phyloP scores from a whole-genome alignment of 2,888 invertebrate species.

The Laothoe populi region DNA sequence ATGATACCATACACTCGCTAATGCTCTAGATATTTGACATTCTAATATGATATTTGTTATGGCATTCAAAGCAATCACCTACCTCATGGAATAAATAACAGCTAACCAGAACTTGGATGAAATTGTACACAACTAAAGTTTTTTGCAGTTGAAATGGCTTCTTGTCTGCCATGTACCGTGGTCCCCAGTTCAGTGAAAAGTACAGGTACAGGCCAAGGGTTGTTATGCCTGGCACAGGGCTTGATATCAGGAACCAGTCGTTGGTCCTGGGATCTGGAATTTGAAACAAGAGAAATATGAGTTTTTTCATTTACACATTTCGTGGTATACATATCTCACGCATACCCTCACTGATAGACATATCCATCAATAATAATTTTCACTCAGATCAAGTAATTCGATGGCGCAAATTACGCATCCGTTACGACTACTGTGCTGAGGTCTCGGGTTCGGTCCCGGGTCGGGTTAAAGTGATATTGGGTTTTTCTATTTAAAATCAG shows the following conservation, averaged over 20 bases:
- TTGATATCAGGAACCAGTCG: conserved; percentile 90
- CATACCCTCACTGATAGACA: no score
- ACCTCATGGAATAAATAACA: conserved; percentile 92
- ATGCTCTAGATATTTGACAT: no score
- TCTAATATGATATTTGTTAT: not conserved
- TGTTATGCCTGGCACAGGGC: conserved; percentile 88
- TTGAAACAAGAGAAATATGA: not conserved
- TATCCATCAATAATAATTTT: no score
- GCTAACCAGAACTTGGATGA: conserved; percentile 93
- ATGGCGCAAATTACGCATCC: no score
- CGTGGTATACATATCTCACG: no score
- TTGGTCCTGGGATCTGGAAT: conserved; percentile 87
- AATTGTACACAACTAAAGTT: conserved; percentile 93
- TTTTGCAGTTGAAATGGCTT: conserved; percentile 93
- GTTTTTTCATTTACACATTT: no score
- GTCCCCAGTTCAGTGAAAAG: conserved; percentile 91
- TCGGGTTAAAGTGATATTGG: no score
- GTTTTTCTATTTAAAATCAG: no score
- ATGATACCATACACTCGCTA: no score
- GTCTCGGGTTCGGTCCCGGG: no score
- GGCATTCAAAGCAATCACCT: conserved; percentile 22
- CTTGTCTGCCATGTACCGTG: conserved; percentile 93
- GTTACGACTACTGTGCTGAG: no score
- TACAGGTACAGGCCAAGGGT: conserved; percentile 89
- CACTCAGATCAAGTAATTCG: no score